Base-by-base conservation (phyloP, 2,113 vertebrate species). In the Syngnathoides biaculeatus region DNA sequence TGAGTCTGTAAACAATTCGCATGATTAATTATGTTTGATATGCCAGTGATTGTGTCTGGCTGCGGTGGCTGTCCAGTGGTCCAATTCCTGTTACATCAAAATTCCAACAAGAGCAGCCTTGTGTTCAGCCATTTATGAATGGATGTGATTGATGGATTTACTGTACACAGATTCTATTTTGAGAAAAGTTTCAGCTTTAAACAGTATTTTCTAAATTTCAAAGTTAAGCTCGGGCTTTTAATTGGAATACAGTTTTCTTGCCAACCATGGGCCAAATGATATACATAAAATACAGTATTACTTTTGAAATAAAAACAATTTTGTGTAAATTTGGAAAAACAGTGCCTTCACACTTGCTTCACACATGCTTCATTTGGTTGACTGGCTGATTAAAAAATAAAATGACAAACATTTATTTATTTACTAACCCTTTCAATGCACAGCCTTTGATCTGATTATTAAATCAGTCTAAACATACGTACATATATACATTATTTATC, bases 1-100 rank as follows among this genome's bases (percentile, higher is more conserved):
- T 80, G 63, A 79, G 72, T 85, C 73, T 65, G 66, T 60, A 67
- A 79, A 40, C 77, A 72, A 72, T 67, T 76, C 73, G 8, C 42
- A 53, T 57, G 48, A 65, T 62, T 76, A 79, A 78, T 78, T 81
- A 72, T 78, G 58, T 60, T 67, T 60, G 55, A 45, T 62, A 40
- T 62, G 39, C 7, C 69, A 69, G 64, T 26, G 58, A 71, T 78
- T 63, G 19, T 38, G 39, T 17, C 47, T 35, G 58, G 30, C 58
- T 66, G 22, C n/a, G 47, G 27, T 20, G 61, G 26, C 24, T 64
- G 53, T 77, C 59, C 27, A 67, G 19, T 30, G 35, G 59, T 52
- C 26, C 24, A 65, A 35, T 67, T 47, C 60, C 61, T 40, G 14
- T 13, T 26, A 26, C n/a, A 55, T 55, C 52, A 55, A 26, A 6